A percentile compares a stretch with the other conserved stretches of the same genome.
phyloP scores from a whole-genome alignment of 1,140 invertebrate species.

The Diabrotica undecimpunctata region DNA sequence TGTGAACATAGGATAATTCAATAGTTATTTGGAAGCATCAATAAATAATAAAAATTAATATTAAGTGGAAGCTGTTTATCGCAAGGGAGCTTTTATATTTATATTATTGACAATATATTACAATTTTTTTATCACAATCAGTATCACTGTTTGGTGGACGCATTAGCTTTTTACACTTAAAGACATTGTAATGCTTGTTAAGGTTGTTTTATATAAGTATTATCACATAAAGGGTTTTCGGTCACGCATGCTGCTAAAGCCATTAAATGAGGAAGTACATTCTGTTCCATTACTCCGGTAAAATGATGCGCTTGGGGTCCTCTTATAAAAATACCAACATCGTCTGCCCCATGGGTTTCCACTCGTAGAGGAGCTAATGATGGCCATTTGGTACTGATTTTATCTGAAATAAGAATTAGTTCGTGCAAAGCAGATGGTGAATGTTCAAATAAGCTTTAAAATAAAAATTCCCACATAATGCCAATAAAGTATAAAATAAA shows the following conservation, averaged over 20 bases:
- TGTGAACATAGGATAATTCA: no score
- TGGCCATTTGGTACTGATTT: slow-evolving; percentile 50
- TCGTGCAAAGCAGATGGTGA: not conserved
- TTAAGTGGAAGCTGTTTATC: no score
- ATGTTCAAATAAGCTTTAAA: no score
- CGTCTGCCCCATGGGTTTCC: slow-evolving; percentile 61
- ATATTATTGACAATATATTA: no score
- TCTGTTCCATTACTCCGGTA: slow-evolving; percentile 64
- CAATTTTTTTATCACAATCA: no score
- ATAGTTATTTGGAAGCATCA: no score
- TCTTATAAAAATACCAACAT: slow-evolving; percentile 58
- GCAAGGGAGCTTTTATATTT: no score
- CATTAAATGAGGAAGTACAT: slow-evolving; percentile 66
- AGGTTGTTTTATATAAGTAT: not conserved
- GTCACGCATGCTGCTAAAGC: slow-evolving; percentile 65
- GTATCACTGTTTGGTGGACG: no score
- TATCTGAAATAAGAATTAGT: slow-evolving; percentile 18
- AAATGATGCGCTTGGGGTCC: slow-evolving; percentile 68
- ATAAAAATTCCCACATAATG: no score
- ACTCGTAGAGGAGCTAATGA: slow-evolving; percentile 48
- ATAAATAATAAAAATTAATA: no score
- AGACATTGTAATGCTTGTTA: not conserved
- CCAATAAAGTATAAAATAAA: no score
- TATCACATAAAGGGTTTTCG: not conserved
- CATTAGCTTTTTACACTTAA: no score